A percentile compares a stretch with the other conserved stretches of the same genome.
These are phyloP conservation scores for Cinclus cinclus DNA, from an alignment of 2,113 vertebrate species.

Conservation along the genomic window DNA sequence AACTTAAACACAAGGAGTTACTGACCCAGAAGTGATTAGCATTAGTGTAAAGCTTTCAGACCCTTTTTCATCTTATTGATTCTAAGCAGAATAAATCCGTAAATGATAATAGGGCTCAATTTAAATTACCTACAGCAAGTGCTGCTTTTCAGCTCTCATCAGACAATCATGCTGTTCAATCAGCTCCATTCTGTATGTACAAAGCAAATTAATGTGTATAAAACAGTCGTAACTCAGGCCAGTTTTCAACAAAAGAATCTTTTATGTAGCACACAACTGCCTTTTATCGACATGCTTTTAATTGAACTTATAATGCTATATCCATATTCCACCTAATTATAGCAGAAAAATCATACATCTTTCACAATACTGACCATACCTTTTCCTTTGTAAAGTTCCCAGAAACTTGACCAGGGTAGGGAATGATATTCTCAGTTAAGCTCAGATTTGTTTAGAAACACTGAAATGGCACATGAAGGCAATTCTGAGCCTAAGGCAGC, in stretches of 20 bases:
- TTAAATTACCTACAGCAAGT: constrained; percentile 75
- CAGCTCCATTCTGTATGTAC: constrained; percentile 51
- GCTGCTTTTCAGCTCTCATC: constrained; percentile 62
- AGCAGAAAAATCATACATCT: not conserved
- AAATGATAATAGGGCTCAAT: constrained; percentile 72
- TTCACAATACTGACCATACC: not conserved
- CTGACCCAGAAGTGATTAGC: constrained; percentile 66
- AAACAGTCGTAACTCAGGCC: constrained; percentile 65
- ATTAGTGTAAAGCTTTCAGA: constrained; percentile 61
- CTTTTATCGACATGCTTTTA: constrained; percentile 56
- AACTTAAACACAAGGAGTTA: constrained; percentile 63
- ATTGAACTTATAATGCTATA: constrained; percentile 30
- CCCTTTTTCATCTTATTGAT: constrained; percentile 68
- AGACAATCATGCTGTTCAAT: constrained; percentile 61
- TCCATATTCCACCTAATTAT: constrained; percentile 33
- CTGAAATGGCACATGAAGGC: not conserved
- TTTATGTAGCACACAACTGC: constrained; percentile 43
- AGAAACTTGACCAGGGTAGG: not conserved
- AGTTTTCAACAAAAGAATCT: constrained; percentile 56
- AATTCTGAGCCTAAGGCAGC: not conserved
- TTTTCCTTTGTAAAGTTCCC: not conserved
- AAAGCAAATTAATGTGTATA: constrained; percentile 70
- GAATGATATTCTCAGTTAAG: not conserved
- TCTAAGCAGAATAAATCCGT: constrained; percentile 70
- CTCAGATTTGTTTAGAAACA: not conserved